Conservation (phyloP, 1,140 invertebrate genomes). For the Mamestra configurata region DNA sequence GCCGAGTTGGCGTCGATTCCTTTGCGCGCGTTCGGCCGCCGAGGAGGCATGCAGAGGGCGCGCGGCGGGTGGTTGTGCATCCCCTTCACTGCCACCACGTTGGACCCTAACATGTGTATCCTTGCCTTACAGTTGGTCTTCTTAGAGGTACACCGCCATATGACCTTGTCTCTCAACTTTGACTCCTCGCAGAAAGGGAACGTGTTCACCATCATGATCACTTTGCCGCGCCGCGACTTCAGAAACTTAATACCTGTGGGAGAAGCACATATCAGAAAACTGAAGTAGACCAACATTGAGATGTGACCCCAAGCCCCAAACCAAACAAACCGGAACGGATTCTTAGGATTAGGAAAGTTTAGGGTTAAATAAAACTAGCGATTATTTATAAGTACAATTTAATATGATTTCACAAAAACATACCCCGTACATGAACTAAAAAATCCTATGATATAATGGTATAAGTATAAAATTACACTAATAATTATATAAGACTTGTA, state of each 20-base stretch:
- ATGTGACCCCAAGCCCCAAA: slow-evolving; percentile 36
- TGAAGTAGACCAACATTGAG: slow-evolving; percentile 41
- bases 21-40: slow-evolving; percentile 54
- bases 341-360: slow-evolving; percentile 27
- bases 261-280: slow-evolving; percentile 72
- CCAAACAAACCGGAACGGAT: slow-evolving; percentile 52
- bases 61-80: slow-evolving; percentile 86
- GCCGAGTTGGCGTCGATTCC: slow-evolving; percentile 36
- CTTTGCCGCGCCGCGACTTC: slow-evolving; percentile 85
- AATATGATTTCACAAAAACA: slow-evolving; percentile 86
- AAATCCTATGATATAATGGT: slow-evolving; percentile 82
- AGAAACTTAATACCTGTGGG: slow-evolving; percentile 86
- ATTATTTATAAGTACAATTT: slow-evolving; percentile 87
- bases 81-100: slow-evolving; percentile 85
- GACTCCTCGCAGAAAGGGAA: slow-evolving; percentile 88
- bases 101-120: slow-evolving; percentile 85
- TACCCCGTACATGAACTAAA: slow-evolving; percentile 86
- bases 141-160: slow-evolving; percentile 87
- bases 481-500: slow-evolving; percentile 73
- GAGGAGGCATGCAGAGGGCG: slow-evolving; percentile 60
- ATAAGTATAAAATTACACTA: slow-evolving; percentile 86
- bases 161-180: slow-evolving; percentile 85
- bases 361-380: slow-evolving; percentile 78
- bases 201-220: slow-evolving; percentile 88
- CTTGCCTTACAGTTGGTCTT: slow-evolving; percentile 87